Evolutionary conservation across 2,113 vertebrate species (phyloP).

Genomic region (Pao palembangensis): DNA sequence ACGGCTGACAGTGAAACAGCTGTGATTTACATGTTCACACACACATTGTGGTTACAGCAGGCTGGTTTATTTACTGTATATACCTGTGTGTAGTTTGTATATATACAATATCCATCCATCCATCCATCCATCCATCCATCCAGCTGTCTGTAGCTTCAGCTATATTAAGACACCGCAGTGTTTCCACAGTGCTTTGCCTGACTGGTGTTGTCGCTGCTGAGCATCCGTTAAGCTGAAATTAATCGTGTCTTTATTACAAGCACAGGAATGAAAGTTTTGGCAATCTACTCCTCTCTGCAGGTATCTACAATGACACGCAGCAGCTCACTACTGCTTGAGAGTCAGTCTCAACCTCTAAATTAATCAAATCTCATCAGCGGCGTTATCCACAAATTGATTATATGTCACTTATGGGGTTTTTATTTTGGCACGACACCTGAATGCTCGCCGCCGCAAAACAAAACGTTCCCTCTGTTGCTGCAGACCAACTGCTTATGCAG

Average conservation of each 20-base stretch:
- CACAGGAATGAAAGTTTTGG: slow-evolving; percentile 15
- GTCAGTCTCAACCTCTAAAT: slow-evolving; percentile 52
- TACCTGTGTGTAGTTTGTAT: too few species aligned
- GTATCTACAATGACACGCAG: slow-evolving; percentile 14
- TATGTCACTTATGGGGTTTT: slow-evolving; percentile 74
- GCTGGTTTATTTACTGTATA: too few species aligned
- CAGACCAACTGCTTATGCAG: slow-evolving; percentile 57
- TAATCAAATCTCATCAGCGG: slow-evolving; percentile 54
- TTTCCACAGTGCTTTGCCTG: too few species aligned
- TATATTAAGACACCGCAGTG: too few species aligned
- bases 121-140: too few species aligned
- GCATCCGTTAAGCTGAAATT: too few species aligned
- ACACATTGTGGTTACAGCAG: too few species aligned
- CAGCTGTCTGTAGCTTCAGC: too few species aligned
- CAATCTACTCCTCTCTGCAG: slow-evolving; percentile 37
- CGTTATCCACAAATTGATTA: slow-evolving; percentile 71
- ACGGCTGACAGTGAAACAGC: neutral
- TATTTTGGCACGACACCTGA: slow-evolving; percentile 66
- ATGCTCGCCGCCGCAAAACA: slow-evolving; percentile 60
- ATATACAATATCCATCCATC: too few species aligned
- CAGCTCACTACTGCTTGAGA: slow-evolving; percentile 3
- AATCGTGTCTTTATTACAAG: neutral
- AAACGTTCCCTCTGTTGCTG: slow-evolving; percentile 40
- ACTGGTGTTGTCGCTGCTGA: too few species aligned
- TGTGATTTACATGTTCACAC: neutral